Percentiles rank a stretch among this genome's conserved stretches.
These are phyloP conservation scores for Peribatodes rhomboidaria DNA, from an alignment of 2,888 invertebrate species.

Conservation along the genomic window DNA sequence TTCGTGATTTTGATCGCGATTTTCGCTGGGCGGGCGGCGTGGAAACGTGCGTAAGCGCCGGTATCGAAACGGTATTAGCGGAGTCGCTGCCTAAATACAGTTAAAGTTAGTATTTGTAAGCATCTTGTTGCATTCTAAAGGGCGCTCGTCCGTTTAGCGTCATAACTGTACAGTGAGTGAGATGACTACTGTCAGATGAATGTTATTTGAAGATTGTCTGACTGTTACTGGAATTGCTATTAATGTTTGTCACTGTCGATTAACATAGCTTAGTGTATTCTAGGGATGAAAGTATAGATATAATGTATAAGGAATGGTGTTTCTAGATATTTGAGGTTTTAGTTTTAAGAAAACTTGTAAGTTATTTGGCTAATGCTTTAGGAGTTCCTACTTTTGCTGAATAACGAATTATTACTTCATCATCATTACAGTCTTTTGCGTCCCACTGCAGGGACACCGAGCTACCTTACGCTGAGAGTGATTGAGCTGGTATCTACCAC, in stretches of 20 bases:
- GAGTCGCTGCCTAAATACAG: constrained; percentile 61
- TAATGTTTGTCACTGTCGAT: constrained; percentile 8
- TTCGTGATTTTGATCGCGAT: constrained; percentile 40
- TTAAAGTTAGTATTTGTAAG: constrained; percentile 74
- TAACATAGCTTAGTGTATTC: constrained; percentile 5
- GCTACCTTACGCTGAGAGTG: too few relatives aligned
- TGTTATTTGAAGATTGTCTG: constrained; percentile 29
- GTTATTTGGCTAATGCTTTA: too few relatives aligned
- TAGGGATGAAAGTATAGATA: not conserved
- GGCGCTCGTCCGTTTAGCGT: constrained; percentile 44
- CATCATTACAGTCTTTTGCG: too few relatives aligned
- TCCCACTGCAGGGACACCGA: too few relatives aligned
- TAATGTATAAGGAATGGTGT: too few relatives aligned
- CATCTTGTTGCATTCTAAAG: constrained; percentile 66
- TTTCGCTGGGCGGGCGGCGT: constrained; percentile 77
- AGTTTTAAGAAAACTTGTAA: too few relatives aligned
- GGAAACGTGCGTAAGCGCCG: constrained; percentile 81
- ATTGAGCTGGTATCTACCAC: too few relatives aligned
- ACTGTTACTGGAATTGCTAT: constrained; percentile 14
- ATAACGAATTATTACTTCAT: too few relatives aligned
- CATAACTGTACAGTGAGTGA: constrained; percentile 40
- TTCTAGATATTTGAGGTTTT: too few relatives aligned
- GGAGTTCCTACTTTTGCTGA: not conserved
- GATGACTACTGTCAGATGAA: constrained; percentile 33
- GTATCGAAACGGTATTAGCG: constrained; percentile 72